Evolutionary conservation across 2,888 invertebrate genomes (phyloP), one percentile per base, ranked within the genome.

Genomic region (Psococerastis gibbosa): DNA sequence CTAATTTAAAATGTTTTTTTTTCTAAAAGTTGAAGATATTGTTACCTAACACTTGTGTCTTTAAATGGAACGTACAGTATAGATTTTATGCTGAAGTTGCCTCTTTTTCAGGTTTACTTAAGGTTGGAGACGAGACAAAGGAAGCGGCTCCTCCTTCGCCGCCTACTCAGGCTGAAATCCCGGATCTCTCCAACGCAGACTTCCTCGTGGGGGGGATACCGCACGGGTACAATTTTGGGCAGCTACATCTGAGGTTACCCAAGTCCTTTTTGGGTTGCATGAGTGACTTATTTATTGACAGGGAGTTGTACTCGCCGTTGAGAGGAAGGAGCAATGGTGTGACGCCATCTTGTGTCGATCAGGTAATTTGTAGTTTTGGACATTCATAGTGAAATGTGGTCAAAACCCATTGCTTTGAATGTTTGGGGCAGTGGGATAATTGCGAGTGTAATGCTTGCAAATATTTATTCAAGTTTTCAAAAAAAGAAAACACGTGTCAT

Each of bases 121-220:
- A 74, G 55, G 76, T 84, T 45, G 74, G 75, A 55, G 74, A 73
- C 49, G 77, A 76, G 55, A 55, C 73, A 57, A 53, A 58, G 56
- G 51, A 59, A 48, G 65, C 67, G 1, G 76, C 73, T 16, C 75
- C 75, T 1, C 75, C 79, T 5, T 66, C 71, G 1, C 71, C 75
- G 6, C 78, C 78, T 4, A 60, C 68, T 35, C 61, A 61, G 47
- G 62, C 63, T 35, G 59, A 62, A 32, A 62, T 80, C 34, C 78
- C 83, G 0, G 78, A 81, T 58, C 65, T 82, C 32, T 62, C 69
- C 0, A 64, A 68, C 33, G 76, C 78, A 1, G 66, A 71, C 23
- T 80, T 85, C 60, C 85, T 81, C 63, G 69, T 89, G 53, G 94
- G 88, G 2, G 94, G 94, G 1, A 68, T 81, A 2, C 81, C 88